Conservation (phyloP, 2,797 vertebrate species). For the Gobionotothen gibberifrons region DNA sequence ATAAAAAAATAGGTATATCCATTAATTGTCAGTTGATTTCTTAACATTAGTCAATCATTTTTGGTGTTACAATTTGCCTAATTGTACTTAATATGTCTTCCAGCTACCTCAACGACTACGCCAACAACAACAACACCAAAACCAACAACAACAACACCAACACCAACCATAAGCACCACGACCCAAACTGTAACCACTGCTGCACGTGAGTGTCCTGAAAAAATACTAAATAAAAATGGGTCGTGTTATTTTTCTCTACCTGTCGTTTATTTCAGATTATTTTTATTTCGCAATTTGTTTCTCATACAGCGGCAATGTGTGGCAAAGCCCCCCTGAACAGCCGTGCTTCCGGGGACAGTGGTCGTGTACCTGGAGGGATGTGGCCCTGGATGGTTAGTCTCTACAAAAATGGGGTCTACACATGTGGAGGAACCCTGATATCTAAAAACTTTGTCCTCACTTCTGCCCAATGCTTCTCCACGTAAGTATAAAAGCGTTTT, state of each 20-base stretch:
- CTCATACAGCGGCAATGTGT: conserved; percentile 46
- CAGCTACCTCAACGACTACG: not conserved
- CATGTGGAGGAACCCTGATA: conserved; percentile 67
- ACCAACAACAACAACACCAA: too few species aligned
- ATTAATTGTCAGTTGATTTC: too few species aligned
- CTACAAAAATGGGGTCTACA: conserved; percentile 46
- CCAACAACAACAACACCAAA: too few species aligned
- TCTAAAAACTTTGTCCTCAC: conserved; percentile 57
- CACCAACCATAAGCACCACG: not conserved
- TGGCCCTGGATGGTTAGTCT: conserved; percentile 73
- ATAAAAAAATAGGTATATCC: too few species aligned
- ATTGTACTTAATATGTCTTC: not conserved
- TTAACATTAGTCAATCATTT: too few species aligned
- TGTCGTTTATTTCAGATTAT: not conserved
- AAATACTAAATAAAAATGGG: too few species aligned
- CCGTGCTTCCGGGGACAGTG: conserved; percentile 3
- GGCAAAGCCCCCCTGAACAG: conserved; percentile 46
- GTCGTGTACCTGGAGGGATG: conserved; percentile 21
- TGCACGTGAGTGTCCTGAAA: conserved; percentile 6
- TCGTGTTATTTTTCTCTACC: not conserved
- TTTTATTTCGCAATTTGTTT: not conserved
- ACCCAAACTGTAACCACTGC: conserved; percentile 11
- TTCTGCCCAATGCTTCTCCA: conserved; percentile 55
- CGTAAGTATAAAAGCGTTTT: conserved; percentile 32
- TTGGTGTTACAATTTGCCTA: too few species aligned